Percentiles rank a stretch among this genome's conserved stretches.
Conservation (phyloP, 92 coral and sea anemone genomes). For the Hydrozoanthus gracilis region DNA sequence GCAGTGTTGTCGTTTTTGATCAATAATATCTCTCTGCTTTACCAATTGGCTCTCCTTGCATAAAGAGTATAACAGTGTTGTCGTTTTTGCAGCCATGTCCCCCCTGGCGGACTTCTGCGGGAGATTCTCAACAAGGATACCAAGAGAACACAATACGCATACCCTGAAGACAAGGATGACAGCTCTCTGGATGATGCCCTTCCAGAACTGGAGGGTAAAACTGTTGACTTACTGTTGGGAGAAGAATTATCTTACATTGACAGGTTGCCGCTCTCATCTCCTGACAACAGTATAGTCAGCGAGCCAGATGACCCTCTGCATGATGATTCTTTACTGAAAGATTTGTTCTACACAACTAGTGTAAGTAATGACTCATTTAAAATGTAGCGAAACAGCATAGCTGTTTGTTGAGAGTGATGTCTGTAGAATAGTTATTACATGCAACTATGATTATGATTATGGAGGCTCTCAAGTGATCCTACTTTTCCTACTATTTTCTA, state of each 20-base stretch:
- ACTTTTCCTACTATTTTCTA: too few species aligned
- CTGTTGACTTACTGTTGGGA: conserved; percentile 80
- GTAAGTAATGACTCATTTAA: conserved; percentile 49
- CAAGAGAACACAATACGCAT: conserved; percentile 12
- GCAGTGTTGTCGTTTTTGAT: too few species aligned
- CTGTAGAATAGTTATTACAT: too few species aligned
- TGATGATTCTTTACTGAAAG: conserved; percentile 89
- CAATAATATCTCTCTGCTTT: too few species aligned
- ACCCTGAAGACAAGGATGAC: conserved; percentile 30
- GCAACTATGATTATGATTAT: too few species aligned
- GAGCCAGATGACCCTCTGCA: conserved; percentile 89
- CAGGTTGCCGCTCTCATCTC: conserved; percentile 60
- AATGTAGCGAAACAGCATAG: too few species aligned
- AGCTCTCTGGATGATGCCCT: conserved; percentile 47
- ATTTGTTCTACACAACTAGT: conserved; percentile 82
- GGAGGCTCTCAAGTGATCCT: too few species aligned
- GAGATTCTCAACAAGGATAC: conserved; percentile 74
- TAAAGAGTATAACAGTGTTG: background rate
- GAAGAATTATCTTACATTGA: conserved; percentile 66
- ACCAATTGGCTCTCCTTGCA: too few species aligned
- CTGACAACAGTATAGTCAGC: conserved; percentile 73
- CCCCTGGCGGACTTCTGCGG: conserved; percentile 82
- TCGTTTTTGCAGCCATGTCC: conserved; percentile 58
- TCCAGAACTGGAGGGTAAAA: conserved; percentile 61
- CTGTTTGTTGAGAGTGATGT: too few species aligned